Conservation (phyloP, 2,113 vertebrate species). For the Poecilia latipinna region DNA sequence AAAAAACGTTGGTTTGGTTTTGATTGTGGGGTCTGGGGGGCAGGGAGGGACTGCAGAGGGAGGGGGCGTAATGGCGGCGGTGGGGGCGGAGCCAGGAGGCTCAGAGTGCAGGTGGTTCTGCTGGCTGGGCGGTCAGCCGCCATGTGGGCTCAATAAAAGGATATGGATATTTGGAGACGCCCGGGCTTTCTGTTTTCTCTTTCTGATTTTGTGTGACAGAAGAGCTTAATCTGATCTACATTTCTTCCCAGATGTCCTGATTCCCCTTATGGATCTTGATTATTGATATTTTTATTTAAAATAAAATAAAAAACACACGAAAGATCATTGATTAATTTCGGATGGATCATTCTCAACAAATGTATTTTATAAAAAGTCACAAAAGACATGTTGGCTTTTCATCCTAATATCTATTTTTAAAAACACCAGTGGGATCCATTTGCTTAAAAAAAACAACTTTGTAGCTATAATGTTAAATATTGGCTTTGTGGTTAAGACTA, state of each 20-base stretch:
- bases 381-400: too few species aligned
- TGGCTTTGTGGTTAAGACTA: too few species aligned
- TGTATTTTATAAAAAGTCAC: too few species aligned
- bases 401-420: too few species aligned
- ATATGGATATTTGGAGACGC: background rate
- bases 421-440: too few species aligned
- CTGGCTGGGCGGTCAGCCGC: constrained; percentile 3
- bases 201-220: background rate
- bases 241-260: background rate
- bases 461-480: too few species aligned
- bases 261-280: background rate
- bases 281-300: background rate
- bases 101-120: constrained; percentile 44
- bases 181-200: background rate
- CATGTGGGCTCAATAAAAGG: constrained; percentile 40
- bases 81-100: constrained; percentile 28
- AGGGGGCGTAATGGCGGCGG: constrained; percentile 11
- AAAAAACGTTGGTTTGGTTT: constrained; percentile 69
- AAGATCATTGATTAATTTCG: background rate
- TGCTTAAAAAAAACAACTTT: too few species aligned
- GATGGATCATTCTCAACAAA: background rate
- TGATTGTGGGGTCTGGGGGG: constrained; percentile 50
- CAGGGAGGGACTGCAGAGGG: constrained; percentile 27
- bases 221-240: background rate
- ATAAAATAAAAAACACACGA: background rate